These are phyloP conservation scores for Hecatera dysodea DNA, from an alignment of 2,888 invertebrate species.

Conservation along the genomic window DNA sequence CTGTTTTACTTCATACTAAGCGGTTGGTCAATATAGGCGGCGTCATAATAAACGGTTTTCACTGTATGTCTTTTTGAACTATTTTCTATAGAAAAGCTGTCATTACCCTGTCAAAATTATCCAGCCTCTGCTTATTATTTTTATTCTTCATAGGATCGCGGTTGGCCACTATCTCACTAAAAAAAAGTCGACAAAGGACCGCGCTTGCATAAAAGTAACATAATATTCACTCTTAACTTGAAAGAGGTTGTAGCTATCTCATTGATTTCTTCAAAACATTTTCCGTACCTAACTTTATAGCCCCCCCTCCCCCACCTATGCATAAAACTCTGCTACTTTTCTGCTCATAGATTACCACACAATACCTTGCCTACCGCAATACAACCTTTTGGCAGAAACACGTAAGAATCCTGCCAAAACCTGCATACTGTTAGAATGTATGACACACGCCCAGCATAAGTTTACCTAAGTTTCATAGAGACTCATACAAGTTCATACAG, in stretches of 20 bases:
- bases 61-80: too few relatives aligned
- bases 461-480: slow-evolving; percentile 48
- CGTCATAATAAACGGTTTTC: too few relatives aligned
- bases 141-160: too few relatives aligned
- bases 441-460: slow-evolving; percentile 56
- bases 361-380: slow-evolving; percentile 51
- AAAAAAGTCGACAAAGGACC: neutral
- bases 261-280: neutral
- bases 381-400: slow-evolving; percentile 61
- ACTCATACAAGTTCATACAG: slow-evolving; percentile 48
- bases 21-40: too few relatives aligned
- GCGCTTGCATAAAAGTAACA: neutral
- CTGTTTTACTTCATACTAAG: too few relatives aligned
- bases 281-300: neutral
- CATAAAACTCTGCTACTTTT: slow-evolving; percentile 22
- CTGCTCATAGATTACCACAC: slow-evolving; percentile 37
- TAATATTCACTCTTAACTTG: neutral
- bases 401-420: slow-evolving; percentile 61
- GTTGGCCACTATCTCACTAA: too few relatives aligned
- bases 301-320: neutral
- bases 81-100: too few relatives aligned
- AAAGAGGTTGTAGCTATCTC: neutral
- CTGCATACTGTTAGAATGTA: slow-evolving; percentile 56
- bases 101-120: too few relatives aligned
- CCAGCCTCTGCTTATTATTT: too few relatives aligned